Conservation (phyloP, 2,888 invertebrate genomes). For the Buathra laborator region DNA sequence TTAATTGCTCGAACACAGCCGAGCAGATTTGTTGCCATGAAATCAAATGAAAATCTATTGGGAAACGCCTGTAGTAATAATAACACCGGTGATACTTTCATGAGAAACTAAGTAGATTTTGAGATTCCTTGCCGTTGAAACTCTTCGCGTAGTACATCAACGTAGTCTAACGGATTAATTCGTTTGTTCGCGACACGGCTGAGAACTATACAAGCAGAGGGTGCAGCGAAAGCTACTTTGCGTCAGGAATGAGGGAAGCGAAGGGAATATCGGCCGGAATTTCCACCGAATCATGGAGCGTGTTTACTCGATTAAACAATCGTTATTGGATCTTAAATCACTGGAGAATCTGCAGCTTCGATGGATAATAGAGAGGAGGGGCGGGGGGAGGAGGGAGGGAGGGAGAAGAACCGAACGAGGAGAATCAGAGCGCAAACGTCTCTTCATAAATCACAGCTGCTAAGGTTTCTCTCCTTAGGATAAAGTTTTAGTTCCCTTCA, state of each 20-base stretch:
- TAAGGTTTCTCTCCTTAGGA: slow-evolving; percentile 6
- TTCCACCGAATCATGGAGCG: neutral
- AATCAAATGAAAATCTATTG: neutral
- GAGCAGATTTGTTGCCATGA: neutral
- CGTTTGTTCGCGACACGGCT: neutral
- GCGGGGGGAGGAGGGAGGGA: neutral
- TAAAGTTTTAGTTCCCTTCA: slow-evolving; percentile 39
- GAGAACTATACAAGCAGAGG: slow-evolving; percentile 1
- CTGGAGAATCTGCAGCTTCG: slow-evolving; percentile 20
- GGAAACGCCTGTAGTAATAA: neutral
- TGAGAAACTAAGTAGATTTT: neutral
- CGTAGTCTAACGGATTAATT: neutral
- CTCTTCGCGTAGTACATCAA: neutral
- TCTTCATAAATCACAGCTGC: slow-evolving; percentile 36
- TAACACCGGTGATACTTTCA: neutral
- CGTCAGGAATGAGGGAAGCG: neutral
- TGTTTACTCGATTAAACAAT: slow-evolving; percentile 46
- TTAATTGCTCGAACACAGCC: neutral
- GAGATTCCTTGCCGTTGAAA: neutral
- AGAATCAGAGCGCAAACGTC: slow-evolving; percentile 10
- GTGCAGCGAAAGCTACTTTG: slow-evolving; percentile 7
- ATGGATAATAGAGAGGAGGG: neutral
- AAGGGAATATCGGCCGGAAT: neutral
- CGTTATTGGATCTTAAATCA: slow-evolving; percentile 36
- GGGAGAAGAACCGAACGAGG: neutral